Base-by-base conservation (phyloP, 2,797 vertebrate species). In the Cirrhinus mrigala region DNA sequence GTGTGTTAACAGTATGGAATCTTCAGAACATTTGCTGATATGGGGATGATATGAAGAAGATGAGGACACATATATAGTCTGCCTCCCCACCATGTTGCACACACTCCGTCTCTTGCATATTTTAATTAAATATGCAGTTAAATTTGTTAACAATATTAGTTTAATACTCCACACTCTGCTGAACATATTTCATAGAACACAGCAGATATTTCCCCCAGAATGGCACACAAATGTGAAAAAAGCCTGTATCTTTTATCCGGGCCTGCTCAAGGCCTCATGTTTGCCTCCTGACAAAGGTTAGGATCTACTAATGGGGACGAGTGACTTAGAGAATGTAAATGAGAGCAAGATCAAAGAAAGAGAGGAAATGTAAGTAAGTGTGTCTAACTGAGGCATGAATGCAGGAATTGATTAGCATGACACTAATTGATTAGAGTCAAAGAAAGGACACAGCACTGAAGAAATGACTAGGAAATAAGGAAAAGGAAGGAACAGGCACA, bases 401-500 rank as follows among this genome's bases (percentile, higher is more conserved):
- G 44, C 9, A 75, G 44, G 44, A 83, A 66, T 27, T 44, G 73
- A 56, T 40, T 77, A 15, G 29, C 29, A 52, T 22, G 37, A 46
- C 24, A 69, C 77, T 24, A 44, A 82, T 56, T 44, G 81, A 83
- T 74, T 64, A 29, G 20, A 74, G 27, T 62, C 27, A 81, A 37
- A 48, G 27, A 46, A 82, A 48, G 24, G 40, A 75, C 44, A 64
- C 12, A 64, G 56, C 11, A 50, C 56, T 48, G 3, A 75, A 52
- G 7, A 37, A 24, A 80, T 1, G 0, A 79, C 15, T 11, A 46
- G 62, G 33, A 27, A 56, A 29, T 33, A 52, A 16, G 56, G 5
- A 16, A 24, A 10, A 6, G 27, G 15, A 33, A 50, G 29, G 48
- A 40, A 81, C 44, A 37, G 15, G 29, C 29, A 56, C 22, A 78